phyloP scores from a whole-genome alignment of 2,888 invertebrate species.

The Belgica antarctica region DNA sequence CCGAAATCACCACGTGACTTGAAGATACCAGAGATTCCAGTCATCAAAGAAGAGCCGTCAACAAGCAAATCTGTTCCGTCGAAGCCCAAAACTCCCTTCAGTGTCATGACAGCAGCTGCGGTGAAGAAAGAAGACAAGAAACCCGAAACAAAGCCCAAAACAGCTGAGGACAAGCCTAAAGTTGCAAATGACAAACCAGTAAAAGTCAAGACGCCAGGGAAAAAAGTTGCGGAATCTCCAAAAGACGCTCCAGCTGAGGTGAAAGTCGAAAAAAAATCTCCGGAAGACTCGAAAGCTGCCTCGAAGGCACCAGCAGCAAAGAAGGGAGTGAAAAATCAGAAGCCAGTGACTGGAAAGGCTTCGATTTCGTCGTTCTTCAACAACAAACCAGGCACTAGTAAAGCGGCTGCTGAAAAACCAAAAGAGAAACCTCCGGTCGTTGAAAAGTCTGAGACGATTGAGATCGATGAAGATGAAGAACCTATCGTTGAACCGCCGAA shows the following conservation, averaged over 20 bases:
- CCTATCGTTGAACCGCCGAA: background rate
- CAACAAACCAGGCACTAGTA: slow-evolving; percentile 7
- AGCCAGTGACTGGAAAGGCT: slow-evolving; percentile 7
- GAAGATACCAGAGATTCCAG: background rate
- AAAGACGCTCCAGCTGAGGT: background rate
- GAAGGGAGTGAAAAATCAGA: background rate
- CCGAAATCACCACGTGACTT: background rate
- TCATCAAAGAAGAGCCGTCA: slow-evolving; percentile 17
- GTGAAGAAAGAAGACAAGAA: slow-evolving; percentile 16
- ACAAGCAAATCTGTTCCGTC: background rate
- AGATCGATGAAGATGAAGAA: background rate
- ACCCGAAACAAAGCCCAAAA: background rate
- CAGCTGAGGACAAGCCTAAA: background rate
- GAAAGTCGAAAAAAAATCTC: background rate
- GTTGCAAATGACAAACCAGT: too few relatives aligned
- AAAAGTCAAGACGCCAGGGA: background rate
- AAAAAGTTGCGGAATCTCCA: background rate
- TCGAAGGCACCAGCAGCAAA: background rate
- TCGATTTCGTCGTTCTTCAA: slow-evolving; percentile 26
- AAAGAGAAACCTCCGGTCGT: background rate
- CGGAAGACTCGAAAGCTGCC: background rate
- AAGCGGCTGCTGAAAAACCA: background rate
- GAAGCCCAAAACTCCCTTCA: slow-evolving; percentile 31
- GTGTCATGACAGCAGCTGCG: background rate
- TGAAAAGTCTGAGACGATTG: background rate